A percentile compares a stretch with the other conserved stretches of the same genome.
These are phyloP conservation scores for Delia radicum DNA, from an alignment of 1,140 invertebrate species.

Conservation along the genomic window DNA sequence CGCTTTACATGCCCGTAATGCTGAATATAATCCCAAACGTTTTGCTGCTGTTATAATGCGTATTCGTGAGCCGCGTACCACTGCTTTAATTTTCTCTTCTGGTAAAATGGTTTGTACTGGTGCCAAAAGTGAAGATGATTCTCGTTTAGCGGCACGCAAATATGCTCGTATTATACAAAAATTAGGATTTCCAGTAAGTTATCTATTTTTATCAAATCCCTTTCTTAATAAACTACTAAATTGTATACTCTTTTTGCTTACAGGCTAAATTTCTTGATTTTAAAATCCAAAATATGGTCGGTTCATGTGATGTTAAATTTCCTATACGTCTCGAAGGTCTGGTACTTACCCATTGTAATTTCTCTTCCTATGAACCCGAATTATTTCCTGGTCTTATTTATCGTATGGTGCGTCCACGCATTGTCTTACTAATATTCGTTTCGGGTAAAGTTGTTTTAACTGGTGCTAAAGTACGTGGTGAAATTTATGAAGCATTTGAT, in stretches of 20 bases:
- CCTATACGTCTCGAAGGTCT: constrained; percentile 96
- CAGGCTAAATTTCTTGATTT: constrained; percentile 99
- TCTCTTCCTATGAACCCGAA: constrained; percentile 93
- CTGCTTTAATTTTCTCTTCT: constrained; percentile 98
- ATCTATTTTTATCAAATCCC: background rate
- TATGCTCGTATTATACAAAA: constrained; percentile 99
- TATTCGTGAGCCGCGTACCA: constrained; percentile 97
- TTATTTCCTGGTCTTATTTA: constrained; percentile 99
- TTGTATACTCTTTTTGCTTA: constrained; percentile 27
- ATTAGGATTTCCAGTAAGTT: constrained; percentile 84
- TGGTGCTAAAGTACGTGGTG: constrained; percentile 95
- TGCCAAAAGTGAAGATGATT: constrained; percentile 98
- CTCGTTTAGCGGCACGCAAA: constrained; percentile 93
- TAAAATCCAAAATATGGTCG: constrained; percentile 99
- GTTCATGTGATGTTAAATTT: constrained; percentile 99
- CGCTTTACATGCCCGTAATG: constrained; percentile 97
- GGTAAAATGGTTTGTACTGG: constrained; percentile 99
- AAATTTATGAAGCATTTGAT: constrained; percentile 99
- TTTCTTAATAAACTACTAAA: background rate
- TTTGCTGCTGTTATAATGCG: constrained; percentile 99
- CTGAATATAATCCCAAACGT: constrained; percentile 99
- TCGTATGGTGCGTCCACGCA: constrained; percentile 98
- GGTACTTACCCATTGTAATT: constrained; percentile 95
- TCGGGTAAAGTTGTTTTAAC: constrained; percentile 98
- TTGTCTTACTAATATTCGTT: constrained; percentile 98